These are phyloP conservation scores for Pristiophorus japonicus DNA, from an alignment of 2,113 vertebrate species.

Conservation along the genomic window DNA sequence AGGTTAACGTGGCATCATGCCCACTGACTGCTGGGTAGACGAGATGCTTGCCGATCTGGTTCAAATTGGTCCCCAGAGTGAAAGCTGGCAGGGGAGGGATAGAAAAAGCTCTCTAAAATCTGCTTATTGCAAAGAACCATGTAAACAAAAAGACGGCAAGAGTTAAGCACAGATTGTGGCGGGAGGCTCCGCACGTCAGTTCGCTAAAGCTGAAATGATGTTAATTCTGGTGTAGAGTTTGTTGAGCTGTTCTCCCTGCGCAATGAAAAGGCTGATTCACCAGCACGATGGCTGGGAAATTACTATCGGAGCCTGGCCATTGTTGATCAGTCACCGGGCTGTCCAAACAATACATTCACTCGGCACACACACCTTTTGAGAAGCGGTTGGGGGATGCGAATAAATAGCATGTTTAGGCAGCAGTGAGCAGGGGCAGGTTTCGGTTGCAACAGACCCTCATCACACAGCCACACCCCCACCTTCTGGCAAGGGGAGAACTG, in stretches of 20 bases:
- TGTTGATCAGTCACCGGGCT: not conserved
- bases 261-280: conserved; percentile 5
- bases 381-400: not conserved
- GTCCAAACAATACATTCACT: not conserved
- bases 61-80: not conserved
- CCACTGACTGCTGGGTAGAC: not conserved
- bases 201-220: conserved; percentile 1
- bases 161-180: not conserved
- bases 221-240: conserved; percentile 30
- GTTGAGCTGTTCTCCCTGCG: not conserved
- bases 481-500: not conserved
- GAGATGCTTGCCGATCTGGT: not conserved
- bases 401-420: not conserved
- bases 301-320: not conserved
- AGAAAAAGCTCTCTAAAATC: not conserved
- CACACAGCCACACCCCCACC: not conserved
- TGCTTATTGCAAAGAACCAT: not conserved
- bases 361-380: not conserved
- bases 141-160: not conserved
- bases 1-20: not conserved
- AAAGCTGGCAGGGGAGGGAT: not conserved
- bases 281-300: not conserved
- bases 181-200: not conserved
- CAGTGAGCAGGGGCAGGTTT: not conserved
- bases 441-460: not conserved